Base-by-base conservation (phyloP, 2,113 vertebrate species). In the Melanostigma gelatinosum region DNA sequence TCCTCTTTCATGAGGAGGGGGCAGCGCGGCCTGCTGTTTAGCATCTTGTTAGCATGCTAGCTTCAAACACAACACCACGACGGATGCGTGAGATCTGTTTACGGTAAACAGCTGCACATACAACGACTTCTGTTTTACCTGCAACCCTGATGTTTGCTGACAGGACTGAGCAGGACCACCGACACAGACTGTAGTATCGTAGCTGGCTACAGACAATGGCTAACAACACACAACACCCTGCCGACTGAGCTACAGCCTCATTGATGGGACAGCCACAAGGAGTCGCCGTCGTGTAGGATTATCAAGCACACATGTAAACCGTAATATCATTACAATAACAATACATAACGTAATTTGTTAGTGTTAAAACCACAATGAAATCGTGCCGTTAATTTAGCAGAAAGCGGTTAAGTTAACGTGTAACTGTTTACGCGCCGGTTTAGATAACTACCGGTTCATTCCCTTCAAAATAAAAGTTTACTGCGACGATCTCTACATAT, bases 161-260 rank as follows among this genome's bases (percentile, higher is more conserved):
- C 86, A 65, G 61, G 72, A 70, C 76, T 20, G 46, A 75, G 48
- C 77, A 34, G 54, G 29, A 24, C n/a, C 32, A n/a, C 42, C 10
- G 15, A n/a, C n/a, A 15, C 22, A 9, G 52, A 34, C 4, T 20
- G 60, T 36, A 62, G 60, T 40, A 66, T 76, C 54, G 60, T 64
- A 54, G 57, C 63, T 58, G 58, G 57, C 63, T 58, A 77, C 72
- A 86, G 77, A 90, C 91, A 91, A 90, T 88, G 78, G 85, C 84
- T 81, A 79, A 80, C 65, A 66, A 71, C 71, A 82, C 61, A 76
- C 38, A 54, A 61, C 76, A 70, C 55, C 46, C 79, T 54, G 54
- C 54, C 42, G 57, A 27, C 24, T 24, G 38, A 20, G 8, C 50
- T 62, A 22, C 38, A 40, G 57, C 34, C 24, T 77, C 70, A 62